phyloP scores from a whole-genome alignment of 2,888 invertebrate genomes.

The Ophioninae sp. region DNA sequence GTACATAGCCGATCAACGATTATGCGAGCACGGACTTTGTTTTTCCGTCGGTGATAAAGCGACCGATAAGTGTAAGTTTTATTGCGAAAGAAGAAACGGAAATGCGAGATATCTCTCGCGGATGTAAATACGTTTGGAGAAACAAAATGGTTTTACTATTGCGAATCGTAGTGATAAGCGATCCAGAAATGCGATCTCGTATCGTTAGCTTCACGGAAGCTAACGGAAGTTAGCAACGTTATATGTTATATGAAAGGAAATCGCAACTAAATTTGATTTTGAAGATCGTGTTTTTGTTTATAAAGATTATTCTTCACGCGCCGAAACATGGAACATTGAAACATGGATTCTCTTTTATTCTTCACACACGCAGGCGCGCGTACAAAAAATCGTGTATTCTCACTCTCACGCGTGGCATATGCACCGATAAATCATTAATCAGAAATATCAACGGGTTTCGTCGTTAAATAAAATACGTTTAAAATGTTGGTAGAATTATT shows the following conservation, averaged over 20 bases:
- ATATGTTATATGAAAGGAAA: slow-evolving; percentile 15
- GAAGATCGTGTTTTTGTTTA: slow-evolving; percentile 39
- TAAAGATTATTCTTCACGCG: slow-evolving; percentile 24
- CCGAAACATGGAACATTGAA: slow-evolving; percentile 31
- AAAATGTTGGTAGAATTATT: slow-evolving; percentile 1
- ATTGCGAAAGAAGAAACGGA: slow-evolving; percentile 7
- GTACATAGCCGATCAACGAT: not conserved
- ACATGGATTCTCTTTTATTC: slow-evolving; percentile 22
- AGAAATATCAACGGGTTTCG: not conserved
- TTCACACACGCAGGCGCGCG: slow-evolving; percentile 13
- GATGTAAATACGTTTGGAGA: slow-evolving; percentile 19
- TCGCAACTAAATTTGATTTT: slow-evolving; percentile 25
- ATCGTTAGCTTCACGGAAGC: slow-evolving; percentile 7
- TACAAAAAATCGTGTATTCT: slow-evolving; percentile 4
- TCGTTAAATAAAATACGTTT: not conserved
- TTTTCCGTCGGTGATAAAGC: slow-evolving; percentile 7
- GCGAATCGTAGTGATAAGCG: not conserved
- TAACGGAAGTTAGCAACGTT: not conserved
- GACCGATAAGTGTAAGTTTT: slow-evolving; percentile 2
- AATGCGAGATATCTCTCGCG: not conserved
- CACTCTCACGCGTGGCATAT: not conserved
- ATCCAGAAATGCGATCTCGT: not conserved
- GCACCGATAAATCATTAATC: not conserved
- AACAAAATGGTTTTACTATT: not conserved
- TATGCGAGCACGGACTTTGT: not conserved